Evolutionary conservation across 1,140 invertebrate species (phyloP).

Genomic region (Aphis craccivora): DNA sequence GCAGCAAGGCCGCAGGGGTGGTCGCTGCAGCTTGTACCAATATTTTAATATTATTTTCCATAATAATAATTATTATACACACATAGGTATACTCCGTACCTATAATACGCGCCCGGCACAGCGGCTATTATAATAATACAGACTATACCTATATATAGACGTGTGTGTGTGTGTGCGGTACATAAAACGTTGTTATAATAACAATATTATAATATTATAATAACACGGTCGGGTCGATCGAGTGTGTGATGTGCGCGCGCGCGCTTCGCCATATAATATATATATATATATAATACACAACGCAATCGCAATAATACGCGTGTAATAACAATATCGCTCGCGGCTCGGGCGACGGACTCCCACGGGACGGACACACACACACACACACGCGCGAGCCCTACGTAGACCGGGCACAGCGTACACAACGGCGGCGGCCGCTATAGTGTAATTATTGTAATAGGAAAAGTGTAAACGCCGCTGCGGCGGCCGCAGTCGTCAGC

Average conservation of each 20-base stretch:
- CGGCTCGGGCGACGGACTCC: conserved; percentile 29
- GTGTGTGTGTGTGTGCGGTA: background rate
- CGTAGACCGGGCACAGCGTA: background rate
- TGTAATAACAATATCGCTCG: background rate
- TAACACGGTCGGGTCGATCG: conserved; percentile 25
- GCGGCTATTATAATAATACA: background rate
- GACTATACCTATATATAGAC: too few species aligned
- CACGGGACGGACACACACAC: background rate
- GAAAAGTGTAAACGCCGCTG: background rate
- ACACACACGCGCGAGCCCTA: background rate
- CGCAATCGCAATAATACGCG: background rate
- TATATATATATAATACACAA: background rate
- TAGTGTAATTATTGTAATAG: background rate
- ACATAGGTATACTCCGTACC: background rate
- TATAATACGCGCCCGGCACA: background rate
- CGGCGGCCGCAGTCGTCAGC: conserved; percentile 30
- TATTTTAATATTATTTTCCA: background rate
- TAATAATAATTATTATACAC: background rate
- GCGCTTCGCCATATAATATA: background rate
- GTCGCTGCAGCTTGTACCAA: background rate
- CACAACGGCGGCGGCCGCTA: background rate
- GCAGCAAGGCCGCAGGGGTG: background rate
- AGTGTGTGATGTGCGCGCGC: conserved; percentile 6
- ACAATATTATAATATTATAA: conserved; percentile 11
- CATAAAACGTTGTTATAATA: conserved; percentile 18